Percentiles rank a stretch among this genome's conserved stretches.
Evolutionary conservation across 2,113 vertebrate species (phyloP).

Genomic region (Oncorhynchus nerka): DNA sequence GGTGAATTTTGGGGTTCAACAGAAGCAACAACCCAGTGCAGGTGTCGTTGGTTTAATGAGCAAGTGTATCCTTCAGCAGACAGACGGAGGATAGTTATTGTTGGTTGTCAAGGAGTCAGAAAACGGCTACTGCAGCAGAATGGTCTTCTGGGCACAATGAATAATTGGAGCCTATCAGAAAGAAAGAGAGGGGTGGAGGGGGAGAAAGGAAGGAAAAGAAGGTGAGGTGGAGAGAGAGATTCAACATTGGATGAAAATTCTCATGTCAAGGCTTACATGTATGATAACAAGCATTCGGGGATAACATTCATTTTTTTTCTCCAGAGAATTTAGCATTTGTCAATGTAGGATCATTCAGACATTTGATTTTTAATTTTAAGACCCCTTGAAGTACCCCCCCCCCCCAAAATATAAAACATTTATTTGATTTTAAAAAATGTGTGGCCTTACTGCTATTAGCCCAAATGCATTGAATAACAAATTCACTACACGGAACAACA

Average conservation of each 20-base stretch:
- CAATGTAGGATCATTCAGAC: no score
- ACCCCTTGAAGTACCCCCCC: no score
- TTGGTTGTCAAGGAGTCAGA: constrained; percentile 50
- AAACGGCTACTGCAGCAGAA: constrained; percentile 64
- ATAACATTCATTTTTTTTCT: no score
- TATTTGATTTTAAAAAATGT: no score
- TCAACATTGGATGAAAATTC: constrained; percentile 17
- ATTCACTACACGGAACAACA: no score
- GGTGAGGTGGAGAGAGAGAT: constrained; percentile 10
- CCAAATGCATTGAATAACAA: no score
- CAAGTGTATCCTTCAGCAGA: constrained; percentile 27
- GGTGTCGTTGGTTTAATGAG: neutral
- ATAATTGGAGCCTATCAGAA: constrained; percentile 76
- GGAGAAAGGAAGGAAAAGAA: constrained; percentile 34
- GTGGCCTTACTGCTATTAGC: no score
- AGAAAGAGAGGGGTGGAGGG: constrained; percentile 53
- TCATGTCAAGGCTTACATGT: neutral
- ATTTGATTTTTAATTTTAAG: no score
- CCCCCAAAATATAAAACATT: no score
- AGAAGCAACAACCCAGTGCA: neutral
- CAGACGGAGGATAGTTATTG: constrained; percentile 71
- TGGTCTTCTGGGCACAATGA: constrained; percentile 44
- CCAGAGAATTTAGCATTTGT: no score
- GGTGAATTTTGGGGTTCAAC: neutral
- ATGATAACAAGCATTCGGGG: neutral